These are phyloP conservation scores for Aurelia coerulea DNA, from an alignment of 30 jellyfish, hydroid and myxozoan species.

Conservation along the genomic window DNA sequence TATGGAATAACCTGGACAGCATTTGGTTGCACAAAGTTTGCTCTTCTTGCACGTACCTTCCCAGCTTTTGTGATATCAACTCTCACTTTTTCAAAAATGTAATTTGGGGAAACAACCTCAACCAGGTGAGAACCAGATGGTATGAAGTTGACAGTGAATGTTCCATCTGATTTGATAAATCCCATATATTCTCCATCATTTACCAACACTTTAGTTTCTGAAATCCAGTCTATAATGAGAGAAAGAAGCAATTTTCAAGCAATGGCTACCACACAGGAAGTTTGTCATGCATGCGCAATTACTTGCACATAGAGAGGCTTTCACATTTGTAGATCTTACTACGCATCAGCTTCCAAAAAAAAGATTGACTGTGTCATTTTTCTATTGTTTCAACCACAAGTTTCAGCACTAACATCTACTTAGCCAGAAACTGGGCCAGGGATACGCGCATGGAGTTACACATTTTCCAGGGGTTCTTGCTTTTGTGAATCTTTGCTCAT, in stretches of 20 bases:
- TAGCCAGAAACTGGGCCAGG: too few relatives aligned
- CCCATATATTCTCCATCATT: conserved; percentile 88
- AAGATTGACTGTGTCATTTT: too few relatives aligned
- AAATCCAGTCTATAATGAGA: conserved; percentile 77
- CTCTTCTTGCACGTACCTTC: conserved; percentile 83
- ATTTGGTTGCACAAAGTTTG: conserved; percentile 84
- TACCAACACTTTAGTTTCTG: conserved; percentile 74
- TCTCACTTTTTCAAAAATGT: conserved; percentile 76
- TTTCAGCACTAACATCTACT: too few relatives aligned
- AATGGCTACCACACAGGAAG: too few relatives aligned
- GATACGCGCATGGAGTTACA: too few relatives aligned
- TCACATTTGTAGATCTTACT: too few relatives aligned
- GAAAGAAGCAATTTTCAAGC: not conserved
- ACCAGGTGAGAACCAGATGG: conserved; percentile 93
- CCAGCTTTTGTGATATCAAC: conserved; percentile 92
- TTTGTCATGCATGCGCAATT: too few relatives aligned
- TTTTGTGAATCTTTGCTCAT: too few relatives aligned
- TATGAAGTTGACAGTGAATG: conserved; percentile 65
- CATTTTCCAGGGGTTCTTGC: too few relatives aligned
- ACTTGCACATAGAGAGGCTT: too few relatives aligned
- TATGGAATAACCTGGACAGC: conserved; percentile 90
- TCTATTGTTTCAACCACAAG: too few relatives aligned
- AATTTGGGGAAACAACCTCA: conserved; percentile 88
- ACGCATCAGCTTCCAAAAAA: too few relatives aligned
- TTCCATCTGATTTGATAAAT: conserved; percentile 85